Evolutionary conservation across 2,113 vertebrate species (phyloP), one percentile per base, ranked within the genome.

Genomic region (Tragelaphus imberbis): DNA sequence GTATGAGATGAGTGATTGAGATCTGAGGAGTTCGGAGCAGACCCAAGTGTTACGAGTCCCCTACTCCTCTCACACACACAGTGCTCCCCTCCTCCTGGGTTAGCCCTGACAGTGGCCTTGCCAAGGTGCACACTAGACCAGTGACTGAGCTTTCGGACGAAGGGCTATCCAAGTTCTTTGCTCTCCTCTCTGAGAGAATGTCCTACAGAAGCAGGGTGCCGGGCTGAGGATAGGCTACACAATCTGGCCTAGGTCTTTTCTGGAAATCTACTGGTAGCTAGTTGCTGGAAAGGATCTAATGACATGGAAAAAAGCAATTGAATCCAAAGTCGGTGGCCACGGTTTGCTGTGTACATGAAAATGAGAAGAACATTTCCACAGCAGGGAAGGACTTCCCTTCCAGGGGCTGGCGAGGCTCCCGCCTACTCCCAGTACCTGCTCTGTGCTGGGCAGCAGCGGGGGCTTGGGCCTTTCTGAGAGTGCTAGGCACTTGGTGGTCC

Each of bases 221-320:
- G 16, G 63, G 49, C 25, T 68, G 51, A 90, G 33, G 86, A 84
- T 15, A 53, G 56, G 28, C 44, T 51, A 8, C 28, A 5, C 16
- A 25, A 7, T 55, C 90, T 84, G 92, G 33, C 71, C 47, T 3
- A 14, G 44, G 30, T 40, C 89, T 84, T 96, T 92, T 49, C 65
- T 44, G n/a, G 11, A 47, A n/a, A 40, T 10, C 44, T 86, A 15
- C 21, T 84, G 44, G 61, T n/a, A 27, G 56, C 87, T 61, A 7
- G 17, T 30, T 84, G 17, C 36, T 96, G 92, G 47, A 84, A 96
- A 84, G 30, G 56, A 40, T 82, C 40, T 59, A 80, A 90, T 65
- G 33, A 47, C 30, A 58, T 4, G 15, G 14, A 53, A 59, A 89
- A 58, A 44, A 81, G 1, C 17, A 88, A n/a, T 0, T 68, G 44